A percentile compares a stretch with the other conserved stretches of the same genome.
Evolutionary conservation across 2,888 invertebrate species (phyloP).

Genomic region (Camponotus fellah): DNA sequence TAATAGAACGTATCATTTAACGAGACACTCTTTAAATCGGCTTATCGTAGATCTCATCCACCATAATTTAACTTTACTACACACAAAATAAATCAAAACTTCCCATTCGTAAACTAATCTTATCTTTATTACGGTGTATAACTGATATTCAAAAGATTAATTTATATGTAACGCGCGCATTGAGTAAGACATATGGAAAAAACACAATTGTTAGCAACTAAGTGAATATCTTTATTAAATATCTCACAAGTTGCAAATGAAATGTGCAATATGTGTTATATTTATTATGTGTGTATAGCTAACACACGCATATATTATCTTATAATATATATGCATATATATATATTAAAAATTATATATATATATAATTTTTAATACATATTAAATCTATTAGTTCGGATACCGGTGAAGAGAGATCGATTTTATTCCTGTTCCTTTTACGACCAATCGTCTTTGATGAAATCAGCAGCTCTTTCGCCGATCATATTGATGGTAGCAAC

Average conservation of each 20-base stretch:
- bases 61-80: background rate
- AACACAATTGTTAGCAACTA: background rate
- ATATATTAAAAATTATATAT: no score
- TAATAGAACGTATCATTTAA: conserved; percentile 37
- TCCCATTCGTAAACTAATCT: background rate
- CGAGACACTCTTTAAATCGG: background rate
- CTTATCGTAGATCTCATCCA: conserved; percentile 13
- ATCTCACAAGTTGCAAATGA: background rate
- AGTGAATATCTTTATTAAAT: conserved; percentile 25
- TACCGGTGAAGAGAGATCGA: no score
- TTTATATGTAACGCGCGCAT: background rate
- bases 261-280: background rate
- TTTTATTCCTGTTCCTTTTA: background rate
- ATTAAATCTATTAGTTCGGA: no score
- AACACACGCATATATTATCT: background rate
- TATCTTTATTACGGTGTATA: background rate
- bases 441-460: conserved; percentile 83
- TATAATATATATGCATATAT: no score
- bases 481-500: conserved; percentile 88
- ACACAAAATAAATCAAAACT: background rate
- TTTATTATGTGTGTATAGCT: background rate
- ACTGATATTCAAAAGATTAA: background rate
- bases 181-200: background rate
- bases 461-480: conserved; percentile 87
- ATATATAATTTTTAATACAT: no score